phyloP scores from a whole-genome alignment of 2,888 invertebrate genomes.

The Acronicta aceris region DNA sequence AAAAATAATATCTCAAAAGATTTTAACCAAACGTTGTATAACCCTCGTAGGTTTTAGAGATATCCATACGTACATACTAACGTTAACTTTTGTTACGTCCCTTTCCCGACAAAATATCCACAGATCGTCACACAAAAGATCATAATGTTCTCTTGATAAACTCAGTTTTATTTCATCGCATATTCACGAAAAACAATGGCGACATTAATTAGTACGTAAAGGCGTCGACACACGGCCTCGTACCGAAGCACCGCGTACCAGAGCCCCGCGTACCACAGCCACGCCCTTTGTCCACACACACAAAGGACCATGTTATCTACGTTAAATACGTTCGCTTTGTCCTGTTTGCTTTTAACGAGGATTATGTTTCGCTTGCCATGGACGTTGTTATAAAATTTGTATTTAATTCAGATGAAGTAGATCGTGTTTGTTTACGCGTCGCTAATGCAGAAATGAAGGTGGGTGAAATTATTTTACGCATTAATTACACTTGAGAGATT shows the following conservation, averaged over 20 bases:
- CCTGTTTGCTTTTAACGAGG: constrained; percentile 28
- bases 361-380: constrained; percentile 27
- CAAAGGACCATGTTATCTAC: constrained; percentile 47
- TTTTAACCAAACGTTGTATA: no score
- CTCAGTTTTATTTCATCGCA: constrained; percentile 37
- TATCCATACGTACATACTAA: not conserved
- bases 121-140: constrained; percentile 22
- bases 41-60: no score
- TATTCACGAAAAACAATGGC: constrained; percentile 39
- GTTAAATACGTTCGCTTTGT: constrained; percentile 46
- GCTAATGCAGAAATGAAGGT: not conserved
- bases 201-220: constrained; percentile 57
- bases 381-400: constrained; percentile 32
- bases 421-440: constrained; percentile 7
- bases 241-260: constrained; percentile 32
- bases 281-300: constrained; percentile 35
- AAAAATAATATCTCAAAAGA: no score
- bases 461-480: not conserved
- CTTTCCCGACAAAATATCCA: not conserved
- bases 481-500: not conserved
- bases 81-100: not conserved
- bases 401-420: constrained; percentile 23
- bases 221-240: constrained; percentile 48
- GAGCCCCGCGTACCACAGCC: constrained; percentile 15
- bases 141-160: constrained; percentile 24